Base-by-base conservation (phyloP, 53 echinoderm and acorn worm species). In the Henricia sp. region DNA sequence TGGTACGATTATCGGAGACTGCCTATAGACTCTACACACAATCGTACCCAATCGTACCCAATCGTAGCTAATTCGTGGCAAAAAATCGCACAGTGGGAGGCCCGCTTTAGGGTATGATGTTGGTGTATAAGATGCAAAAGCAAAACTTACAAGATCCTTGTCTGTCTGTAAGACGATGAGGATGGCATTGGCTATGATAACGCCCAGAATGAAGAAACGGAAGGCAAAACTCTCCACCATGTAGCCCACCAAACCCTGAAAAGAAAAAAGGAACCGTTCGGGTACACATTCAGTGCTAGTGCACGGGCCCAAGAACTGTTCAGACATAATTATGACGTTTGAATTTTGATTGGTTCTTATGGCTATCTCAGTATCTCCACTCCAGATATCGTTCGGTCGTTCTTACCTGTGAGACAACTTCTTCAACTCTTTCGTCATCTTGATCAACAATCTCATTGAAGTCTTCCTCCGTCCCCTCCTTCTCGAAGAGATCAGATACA, bases 361-460 rank as follows among this genome's bases (percentile, higher is more conserved):
- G n/a, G n/a, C n/a, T n/a, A n/a, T n/a, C n/a, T n/a, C n/a, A n/a
- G n/a, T n/a, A n/a, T 51, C 52, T 2, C 16, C 52, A 51, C 52
- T 51, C 3, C 20, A 51, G 20, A 2, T 23, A 52, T 6, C 32
- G 27, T 35, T 1, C n/a, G 27, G 35, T 27, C 27, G 44, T 21
- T n/a, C 24, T 13, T 87, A 96, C 96, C 91, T 93, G 91, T 23
- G 99, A 99, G 14, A 99, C 99, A 29, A 99, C 88, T 37, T 95
- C 92, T 37, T 92, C 99, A 3, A 99, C 99, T 26, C 99, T 75
- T 29, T 99, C 92, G 46, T 99, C 99, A 60, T 99, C 99, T 57
- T 88, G 92, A 42, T 99, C 95, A 16, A 99, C 99, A 33, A 99
- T 80, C 2, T 92, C 91, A 63, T 92, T 95, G 63, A 92, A 99